Conservation (phyloP, 1,140 invertebrate species). For the Arctopsyche grandis region DNA sequence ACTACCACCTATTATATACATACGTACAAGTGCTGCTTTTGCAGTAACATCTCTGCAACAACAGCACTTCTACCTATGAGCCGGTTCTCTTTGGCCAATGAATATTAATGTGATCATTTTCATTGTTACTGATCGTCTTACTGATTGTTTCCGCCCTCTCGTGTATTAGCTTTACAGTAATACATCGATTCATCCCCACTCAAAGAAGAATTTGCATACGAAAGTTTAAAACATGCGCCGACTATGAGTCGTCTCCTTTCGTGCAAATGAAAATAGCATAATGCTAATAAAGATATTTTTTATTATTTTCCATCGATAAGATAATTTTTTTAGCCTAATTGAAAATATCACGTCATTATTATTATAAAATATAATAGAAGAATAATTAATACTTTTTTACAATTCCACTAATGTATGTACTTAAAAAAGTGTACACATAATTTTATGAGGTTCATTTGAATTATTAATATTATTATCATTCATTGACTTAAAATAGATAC, state of each 20-base stretch:
- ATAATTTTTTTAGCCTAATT: neutral
- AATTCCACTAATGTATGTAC: neutral
- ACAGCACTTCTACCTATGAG: too few species aligned
- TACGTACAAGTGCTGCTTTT: too few species aligned
- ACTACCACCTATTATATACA: too few species aligned
- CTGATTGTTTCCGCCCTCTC: too few species aligned
- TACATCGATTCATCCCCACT: neutral
- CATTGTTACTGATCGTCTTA: too few species aligned
- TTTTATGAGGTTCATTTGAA: neutral
- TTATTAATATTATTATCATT: too few species aligned
- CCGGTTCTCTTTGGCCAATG: too few species aligned
- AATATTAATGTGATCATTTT: too few species aligned
- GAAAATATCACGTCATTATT: neutral
- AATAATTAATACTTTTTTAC: conserved; percentile 14
- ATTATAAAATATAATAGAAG: too few species aligned
- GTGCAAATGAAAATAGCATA: conserved; percentile 2
- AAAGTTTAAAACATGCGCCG: neutral
- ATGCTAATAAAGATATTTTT: neutral
- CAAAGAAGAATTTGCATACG: neutral
- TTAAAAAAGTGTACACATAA: neutral
- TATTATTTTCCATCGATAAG: conserved; percentile 18
- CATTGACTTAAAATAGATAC: too few species aligned
- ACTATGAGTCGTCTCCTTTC: neutral
- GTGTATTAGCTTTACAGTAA: conserved; percentile 19
- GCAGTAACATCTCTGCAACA: too few species aligned